Evolutionary conservation across 2,888 invertebrate species (phyloP).

Genomic region (Caenorhabditis plicata): DNA sequence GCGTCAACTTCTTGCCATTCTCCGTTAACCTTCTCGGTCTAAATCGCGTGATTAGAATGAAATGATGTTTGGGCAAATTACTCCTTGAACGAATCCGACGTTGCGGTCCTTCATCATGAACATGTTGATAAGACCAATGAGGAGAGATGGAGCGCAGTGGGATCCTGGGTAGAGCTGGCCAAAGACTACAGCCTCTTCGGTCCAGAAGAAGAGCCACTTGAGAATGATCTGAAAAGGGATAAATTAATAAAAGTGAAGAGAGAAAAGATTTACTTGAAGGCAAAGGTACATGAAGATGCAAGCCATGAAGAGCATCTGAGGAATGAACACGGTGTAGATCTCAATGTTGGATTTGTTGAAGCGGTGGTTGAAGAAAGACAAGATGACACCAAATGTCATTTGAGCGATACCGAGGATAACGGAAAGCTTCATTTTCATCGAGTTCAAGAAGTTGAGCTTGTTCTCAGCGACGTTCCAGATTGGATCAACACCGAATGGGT

Average conservation of each 20-base stretch:
- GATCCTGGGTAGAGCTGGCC: conserved; percentile 60
- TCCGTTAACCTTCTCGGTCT: conserved; percentile 23
- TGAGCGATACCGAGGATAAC: conserved; percentile 62
- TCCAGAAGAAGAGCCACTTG: conserved; percentile 77
- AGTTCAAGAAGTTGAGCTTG: conserved; percentile 63
- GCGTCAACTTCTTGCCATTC: conserved; percentile 24
- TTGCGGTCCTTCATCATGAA: conserved; percentile 51
- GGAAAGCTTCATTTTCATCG: conserved; percentile 66
- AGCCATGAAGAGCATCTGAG: conserved; percentile 85
- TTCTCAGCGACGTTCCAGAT: conserved; percentile 66
- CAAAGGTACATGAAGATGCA: conserved; percentile 94
- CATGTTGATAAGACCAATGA: conserved; percentile 61
- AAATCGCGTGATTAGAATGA: neutral
- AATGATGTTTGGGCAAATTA: neutral
- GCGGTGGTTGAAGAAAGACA: conserved; percentile 60
- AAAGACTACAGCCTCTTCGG: conserved; percentile 38
- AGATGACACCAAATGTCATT: conserved; percentile 64
- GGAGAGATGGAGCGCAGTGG: conserved; percentile 60
- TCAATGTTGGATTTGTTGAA: conserved; percentile 74
- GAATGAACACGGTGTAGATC: conserved; percentile 88
- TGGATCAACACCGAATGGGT: conserved; percentile 69
- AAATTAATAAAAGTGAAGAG: conserved; percentile 75
- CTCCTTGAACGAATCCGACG: conserved; percentile 34
- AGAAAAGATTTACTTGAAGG: conserved; percentile 84
- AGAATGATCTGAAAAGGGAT: conserved; percentile 89